These are phyloP conservation scores for Dromiciops gliroides DNA, from an alignment of 2,113 vertebrate species.

Conservation along the genomic window DNA sequence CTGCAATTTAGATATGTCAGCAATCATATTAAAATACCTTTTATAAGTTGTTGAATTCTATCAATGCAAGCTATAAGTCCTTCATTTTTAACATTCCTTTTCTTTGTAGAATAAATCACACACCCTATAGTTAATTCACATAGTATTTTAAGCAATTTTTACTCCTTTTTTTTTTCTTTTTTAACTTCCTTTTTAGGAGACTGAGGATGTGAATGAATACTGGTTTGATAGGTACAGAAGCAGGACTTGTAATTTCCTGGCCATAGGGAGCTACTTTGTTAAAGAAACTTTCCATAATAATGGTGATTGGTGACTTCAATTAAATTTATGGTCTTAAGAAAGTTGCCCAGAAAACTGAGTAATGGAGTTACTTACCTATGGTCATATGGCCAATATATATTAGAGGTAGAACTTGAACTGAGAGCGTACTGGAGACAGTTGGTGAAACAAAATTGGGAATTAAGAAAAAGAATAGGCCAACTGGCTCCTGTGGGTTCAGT, in stretches of 20 bases:
- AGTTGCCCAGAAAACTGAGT: neutral
- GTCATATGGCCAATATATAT: neutral
- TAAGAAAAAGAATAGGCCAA: neutral
- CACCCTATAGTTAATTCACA: neutral
- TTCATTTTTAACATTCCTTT: neutral
- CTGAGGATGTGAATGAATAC: too few species aligned
- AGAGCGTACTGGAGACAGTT: neutral
- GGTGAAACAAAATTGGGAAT: neutral
- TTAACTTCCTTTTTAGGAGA: too few species aligned
- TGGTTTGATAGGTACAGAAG: too few species aligned
- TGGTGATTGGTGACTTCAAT: neutral
- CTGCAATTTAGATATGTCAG: neutral
- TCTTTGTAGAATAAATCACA: neutral
- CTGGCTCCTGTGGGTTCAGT: neutral
- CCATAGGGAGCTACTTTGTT: neutral
- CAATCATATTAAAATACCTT: neutral
- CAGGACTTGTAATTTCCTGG: too few species aligned
- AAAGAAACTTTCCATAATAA: neutral
- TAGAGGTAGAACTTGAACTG: neutral
- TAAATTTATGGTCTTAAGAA: too few species aligned
- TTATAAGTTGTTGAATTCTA: neutral
- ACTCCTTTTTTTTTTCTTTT: too few species aligned
- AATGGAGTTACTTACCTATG: neutral
- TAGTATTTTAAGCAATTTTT: neutral
- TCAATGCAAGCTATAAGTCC: neutral